Evolutionary conservation across 2,888 invertebrate species (phyloP).

Genomic region (Cremastinae sp.): DNA sequence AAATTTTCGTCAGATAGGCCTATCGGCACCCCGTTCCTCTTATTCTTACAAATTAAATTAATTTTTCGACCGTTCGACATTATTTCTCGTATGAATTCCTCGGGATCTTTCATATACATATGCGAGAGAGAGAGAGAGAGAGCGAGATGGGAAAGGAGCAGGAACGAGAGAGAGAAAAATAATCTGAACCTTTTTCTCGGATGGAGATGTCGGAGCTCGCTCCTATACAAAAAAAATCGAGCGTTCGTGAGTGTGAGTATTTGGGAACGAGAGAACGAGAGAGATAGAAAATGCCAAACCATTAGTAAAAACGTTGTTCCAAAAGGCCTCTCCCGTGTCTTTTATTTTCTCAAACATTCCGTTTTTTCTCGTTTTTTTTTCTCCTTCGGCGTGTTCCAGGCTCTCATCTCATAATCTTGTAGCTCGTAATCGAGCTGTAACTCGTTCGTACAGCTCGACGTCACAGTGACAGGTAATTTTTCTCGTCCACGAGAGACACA

Average conservation of each 20-base stretch:
- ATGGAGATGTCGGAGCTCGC: slow-evolving; percentile 54
- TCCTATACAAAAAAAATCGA: slow-evolving; percentile 24
- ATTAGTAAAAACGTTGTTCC: slow-evolving; percentile 58
- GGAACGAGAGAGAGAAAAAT: neutral
- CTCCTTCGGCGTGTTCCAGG: slow-evolving; percentile 19
- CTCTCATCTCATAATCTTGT: slow-evolving; percentile 54
- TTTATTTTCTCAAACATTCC: slow-evolving; percentile 31
- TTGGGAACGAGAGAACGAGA: slow-evolving; percentile 11
- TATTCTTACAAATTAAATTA: slow-evolving; percentile 78
- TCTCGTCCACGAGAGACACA: slow-evolving; percentile 32
- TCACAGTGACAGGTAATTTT: slow-evolving; percentile 44
- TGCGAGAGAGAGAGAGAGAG: neutral
- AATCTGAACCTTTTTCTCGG: slow-evolving; percentile 20
- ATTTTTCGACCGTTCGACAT: slow-evolving; percentile 74
- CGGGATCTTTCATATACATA: slow-evolving; percentile 61
- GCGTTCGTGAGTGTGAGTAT: slow-evolving; percentile 1
- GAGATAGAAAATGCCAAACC: slow-evolving; percentile 40
- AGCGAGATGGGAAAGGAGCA: no score
- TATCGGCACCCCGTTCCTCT: slow-evolving; percentile 63
- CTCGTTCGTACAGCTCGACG: slow-evolving; percentile 44
- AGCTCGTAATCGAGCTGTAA: slow-evolving; percentile 57
- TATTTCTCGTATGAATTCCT: slow-evolving; percentile 77
- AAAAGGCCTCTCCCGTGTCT: slow-evolving; percentile 17
- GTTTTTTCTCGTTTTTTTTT: neutral
- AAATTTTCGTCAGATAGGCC: slow-evolving; percentile 41